Percentiles rank a stretch among this genome's conserved stretches.
Conservation (phyloP, 1,140 invertebrate genomes). For the Cecropterus lyciades region DNA sequence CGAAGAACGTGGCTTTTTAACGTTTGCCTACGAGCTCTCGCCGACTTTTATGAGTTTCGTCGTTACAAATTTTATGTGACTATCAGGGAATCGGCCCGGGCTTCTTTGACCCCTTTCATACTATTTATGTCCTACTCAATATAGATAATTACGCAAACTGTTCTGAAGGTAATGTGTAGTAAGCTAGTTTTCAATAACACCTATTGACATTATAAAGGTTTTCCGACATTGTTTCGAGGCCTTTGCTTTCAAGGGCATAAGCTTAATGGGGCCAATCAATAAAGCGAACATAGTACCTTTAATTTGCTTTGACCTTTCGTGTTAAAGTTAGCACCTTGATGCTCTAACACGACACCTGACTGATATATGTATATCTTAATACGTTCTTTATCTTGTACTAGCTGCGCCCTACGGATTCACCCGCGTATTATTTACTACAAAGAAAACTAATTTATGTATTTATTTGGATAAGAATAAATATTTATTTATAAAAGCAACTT, state of each 20-base stretch:
- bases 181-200: slow-evolving; percentile 38
- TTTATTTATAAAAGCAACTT: no score
- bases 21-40: slow-evolving; percentile 73
- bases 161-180: slow-evolving; percentile 27
- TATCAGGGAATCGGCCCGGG: slow-evolving; percentile 51
- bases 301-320: slow-evolving; percentile 19
- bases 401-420: no score
- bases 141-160: slow-evolving; percentile 54
- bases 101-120: slow-evolving; percentile 52
- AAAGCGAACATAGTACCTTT: slow-evolving; percentile 9
- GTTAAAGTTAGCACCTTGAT: slow-evolving; percentile 3
- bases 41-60: slow-evolving; percentile 78
- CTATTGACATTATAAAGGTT: slow-evolving; percentile 31
- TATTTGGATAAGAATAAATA: no score
- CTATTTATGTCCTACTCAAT: slow-evolving; percentile 55
- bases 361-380: no score
- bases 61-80: slow-evolving; percentile 76
- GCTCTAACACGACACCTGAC: neutral
- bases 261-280: slow-evolving; percentile 34
- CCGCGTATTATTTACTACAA: no score
- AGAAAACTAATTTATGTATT: no score
- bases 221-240: slow-evolving; percentile 28
- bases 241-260: slow-evolving; percentile 25
- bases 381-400: no score
- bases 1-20: slow-evolving; percentile 78